Base-by-base conservation (phyloP, 2,113 vertebrate genomes). In the Zootoca vivipara region DNA sequence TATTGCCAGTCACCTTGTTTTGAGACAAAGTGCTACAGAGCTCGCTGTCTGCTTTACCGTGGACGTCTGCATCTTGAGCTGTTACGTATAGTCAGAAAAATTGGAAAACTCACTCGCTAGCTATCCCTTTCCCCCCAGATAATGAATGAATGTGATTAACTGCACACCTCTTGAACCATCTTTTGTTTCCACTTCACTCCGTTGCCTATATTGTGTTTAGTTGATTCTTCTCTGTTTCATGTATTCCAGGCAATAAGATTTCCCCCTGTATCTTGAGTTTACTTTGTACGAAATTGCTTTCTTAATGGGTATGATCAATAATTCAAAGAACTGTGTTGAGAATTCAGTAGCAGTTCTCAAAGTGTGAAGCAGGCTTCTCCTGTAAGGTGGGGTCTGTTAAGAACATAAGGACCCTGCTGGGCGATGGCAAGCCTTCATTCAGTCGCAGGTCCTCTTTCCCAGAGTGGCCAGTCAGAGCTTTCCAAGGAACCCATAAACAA, bases 121-220 rank as follows among this genome's bases (percentile, higher is more conserved):
- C 73, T n/a, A 64, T 40, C 65, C 58, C 42, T 20, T 56, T 70
- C 4, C 78, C 2, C 22, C 33, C 58, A 52, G 46, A 80, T 67
- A 83, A 88, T 83, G 72, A 67, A 88, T 77, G 67, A 77, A 83
- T 35, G 40, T 83, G 72, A 88, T 83, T 67, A 88, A 83, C 75
- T 52, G 35, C 40, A 75, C 56, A 52, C 2, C 24, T 75, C 24
- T 24, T 78, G 58, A 16, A 67, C 5, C 74, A 52, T 40, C 62
- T 85, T 52, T 77, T 65, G 16, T 42, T 8, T 40, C 10, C 56
- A 12, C 16, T 56, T 52, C 35, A 77, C 13, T 13, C 46, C 73
- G 2, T 85, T 73, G n/a, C 33, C 18, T 52, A 12, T 72, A n/a
- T 77, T 75, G 46, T 85, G 42, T 56, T 30, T 52, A 83, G 52